Evolutionary conservation across 2,888 invertebrate species (phyloP), one percentile per base, ranked within the genome.

Genomic region (Acronicta psi): DNA sequence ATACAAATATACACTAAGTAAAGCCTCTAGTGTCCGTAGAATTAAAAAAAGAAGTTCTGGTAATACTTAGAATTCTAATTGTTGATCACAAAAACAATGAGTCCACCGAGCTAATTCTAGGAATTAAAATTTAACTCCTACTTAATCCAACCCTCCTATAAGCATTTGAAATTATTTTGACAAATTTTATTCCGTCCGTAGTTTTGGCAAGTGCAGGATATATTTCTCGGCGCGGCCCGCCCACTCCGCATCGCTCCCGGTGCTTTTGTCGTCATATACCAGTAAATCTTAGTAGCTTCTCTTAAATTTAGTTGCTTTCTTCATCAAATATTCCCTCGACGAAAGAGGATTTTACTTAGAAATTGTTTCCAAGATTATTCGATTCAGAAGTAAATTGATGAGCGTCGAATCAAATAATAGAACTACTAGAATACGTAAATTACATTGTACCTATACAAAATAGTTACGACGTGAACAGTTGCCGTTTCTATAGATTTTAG

Each of bases 251-350:
- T 79, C 83, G 75, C 68, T 78, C 80, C 72, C 74, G 73, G 87
- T 88, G 89, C 85, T 80, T 84, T 87, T 89, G 88, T 88, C 86
- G 81, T 87, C 87, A 85, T 82, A 84, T 75, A 85, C 82, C 88
- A 84, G 83, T 91, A 89, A 91, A 90, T 90, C 88, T 88, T 85
- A 73, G 82, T 71, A 81, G 83, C 82, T 83, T 82, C 83, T 82
- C 84, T 83, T 83, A 85, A 83, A 83, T 86, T 84, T 82, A 84
- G 82, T 84, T 83, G 85, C 85, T 85, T 86, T 86, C 86, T 86
- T 83, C 83, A 64, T 74, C 63, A 70, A 74, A 77, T 77, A 77
- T 77, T 75, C 64, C 43, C 53, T 69, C 41, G 43, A 49, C 42
- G 73, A 61, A 69, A 74, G 67, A 60, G 66, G 41, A 68, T 70